Evolutionary conservation across 1,140 invertebrate genomes (phyloP).

Genomic region (Drosophila pachea): DNA sequence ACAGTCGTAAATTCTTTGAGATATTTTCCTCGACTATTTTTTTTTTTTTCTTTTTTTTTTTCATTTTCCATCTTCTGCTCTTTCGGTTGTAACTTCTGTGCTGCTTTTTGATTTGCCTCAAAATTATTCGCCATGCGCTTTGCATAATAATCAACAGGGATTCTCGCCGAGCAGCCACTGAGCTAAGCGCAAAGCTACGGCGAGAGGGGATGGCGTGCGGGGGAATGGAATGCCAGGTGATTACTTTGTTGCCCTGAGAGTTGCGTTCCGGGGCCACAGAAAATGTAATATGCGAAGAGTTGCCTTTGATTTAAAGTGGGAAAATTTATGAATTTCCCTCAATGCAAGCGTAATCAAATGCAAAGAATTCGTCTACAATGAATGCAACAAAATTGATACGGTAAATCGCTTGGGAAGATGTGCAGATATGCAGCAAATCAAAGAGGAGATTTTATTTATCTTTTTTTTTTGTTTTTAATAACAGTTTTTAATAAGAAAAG

Average conservation of each 20-base stretch:
- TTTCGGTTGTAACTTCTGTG: conserved; percentile 30
- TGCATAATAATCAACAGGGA: conserved; percentile 51
- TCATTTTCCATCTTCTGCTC: not conserved
- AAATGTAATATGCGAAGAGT: conserved; percentile 21
- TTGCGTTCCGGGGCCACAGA: not conserved
- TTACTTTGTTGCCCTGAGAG: conserved; percentile 41
- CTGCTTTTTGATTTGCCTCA: conserved; percentile 49
- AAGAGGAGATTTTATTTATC: too few species aligned
- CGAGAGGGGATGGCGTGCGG: not conserved
- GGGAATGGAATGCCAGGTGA: conserved; percentile 29
- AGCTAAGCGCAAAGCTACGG: conserved; percentile 1
- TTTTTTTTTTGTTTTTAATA: too few species aligned
- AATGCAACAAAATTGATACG: not conserved
- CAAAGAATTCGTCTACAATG: not conserved
- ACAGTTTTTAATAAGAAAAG: too few species aligned
- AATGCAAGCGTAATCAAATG: conserved; percentile 14
- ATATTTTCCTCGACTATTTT: conserved; percentile 6
- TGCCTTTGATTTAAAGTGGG: conserved; percentile 16
- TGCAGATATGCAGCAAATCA: too few species aligned
- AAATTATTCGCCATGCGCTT: conserved; percentile 49
- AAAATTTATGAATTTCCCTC: conserved; percentile 8
- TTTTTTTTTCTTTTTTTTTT: not conserved
- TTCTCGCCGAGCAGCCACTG: conserved; percentile 19
- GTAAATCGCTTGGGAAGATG: too few species aligned
- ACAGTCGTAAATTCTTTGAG: conserved; percentile 48